phyloP scores from a whole-genome alignment of 1,140 invertebrate species.

The Trichonephila clavata region DNA sequence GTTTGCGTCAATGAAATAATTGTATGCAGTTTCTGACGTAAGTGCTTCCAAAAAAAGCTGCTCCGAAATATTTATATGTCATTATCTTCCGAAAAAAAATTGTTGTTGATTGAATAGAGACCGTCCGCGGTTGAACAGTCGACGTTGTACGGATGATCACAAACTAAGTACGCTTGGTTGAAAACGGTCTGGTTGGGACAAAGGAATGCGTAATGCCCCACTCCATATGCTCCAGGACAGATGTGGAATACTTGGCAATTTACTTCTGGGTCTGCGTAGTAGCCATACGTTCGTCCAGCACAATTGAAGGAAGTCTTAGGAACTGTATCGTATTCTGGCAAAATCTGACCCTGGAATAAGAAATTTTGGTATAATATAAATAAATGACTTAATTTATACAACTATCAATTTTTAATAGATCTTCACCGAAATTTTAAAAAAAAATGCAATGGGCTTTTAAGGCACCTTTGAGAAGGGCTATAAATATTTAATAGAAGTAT shows the following conservation, averaged over 20 bases:
- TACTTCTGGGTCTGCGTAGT: conserved; percentile 85
- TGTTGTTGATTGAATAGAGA: conserved; percentile 86
- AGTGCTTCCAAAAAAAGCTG: not conserved
- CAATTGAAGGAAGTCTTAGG: conserved; percentile 82
- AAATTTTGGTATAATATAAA: not conserved
- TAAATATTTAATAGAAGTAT: too few relatives aligned
- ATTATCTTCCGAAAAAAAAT: conserved; percentile 68
- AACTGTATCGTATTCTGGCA: conserved; percentile 66
- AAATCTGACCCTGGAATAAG: conserved; percentile 58
- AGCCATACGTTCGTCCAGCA: conserved; percentile 83
- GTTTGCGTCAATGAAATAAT: not conserved
- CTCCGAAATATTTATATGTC: conserved; percentile 5
- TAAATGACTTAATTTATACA: too few relatives aligned
- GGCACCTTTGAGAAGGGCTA: too few relatives aligned
- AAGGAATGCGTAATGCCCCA: conserved; percentile 87
- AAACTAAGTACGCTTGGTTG: conserved; percentile 89
- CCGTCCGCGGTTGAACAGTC: conserved; percentile 86
- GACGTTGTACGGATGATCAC: conserved; percentile 92
- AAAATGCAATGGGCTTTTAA: too few relatives aligned
- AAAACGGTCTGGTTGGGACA: conserved; percentile 90
- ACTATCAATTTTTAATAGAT: too few relatives aligned
- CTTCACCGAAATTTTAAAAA: too few relatives aligned
- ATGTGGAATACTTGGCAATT: conserved; percentile 86
- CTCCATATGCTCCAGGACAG: conserved; percentile 85
- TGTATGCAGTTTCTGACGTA: not conserved